Evolutionary conservation across 2,113 vertebrate genomes (phyloP).

Genomic region (Lepidothrix coronata): DNA sequence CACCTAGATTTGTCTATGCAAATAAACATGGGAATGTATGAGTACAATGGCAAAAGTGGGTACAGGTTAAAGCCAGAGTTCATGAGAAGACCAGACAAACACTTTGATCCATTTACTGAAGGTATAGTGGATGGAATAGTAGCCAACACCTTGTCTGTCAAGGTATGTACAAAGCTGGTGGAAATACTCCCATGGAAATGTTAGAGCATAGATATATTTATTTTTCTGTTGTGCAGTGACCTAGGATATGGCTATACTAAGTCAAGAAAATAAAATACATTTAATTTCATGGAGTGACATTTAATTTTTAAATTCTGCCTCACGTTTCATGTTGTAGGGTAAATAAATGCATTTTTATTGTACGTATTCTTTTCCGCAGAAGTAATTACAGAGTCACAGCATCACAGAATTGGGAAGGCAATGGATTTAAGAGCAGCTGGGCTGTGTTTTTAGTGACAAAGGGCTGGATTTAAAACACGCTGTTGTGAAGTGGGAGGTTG

Average conservation of each 20-base stretch:
- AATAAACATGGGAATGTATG: slow-evolving; percentile 97
- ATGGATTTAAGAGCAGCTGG: background rate
- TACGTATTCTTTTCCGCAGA: background rate
- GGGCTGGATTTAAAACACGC: background rate
- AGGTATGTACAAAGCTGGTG: slow-evolving; percentile 72
- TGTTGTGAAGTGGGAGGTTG: background rate
- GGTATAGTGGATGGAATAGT: slow-evolving; percentile 96
- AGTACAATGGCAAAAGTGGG: slow-evolving; percentile 96
- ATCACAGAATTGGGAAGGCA: background rate
- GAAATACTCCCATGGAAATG: background rate
- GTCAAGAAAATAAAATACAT: background rate
- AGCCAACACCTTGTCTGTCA: slow-evolving; percentile 95
- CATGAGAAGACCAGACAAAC: slow-evolving; percentile 95
- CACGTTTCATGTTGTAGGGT: accelerated
- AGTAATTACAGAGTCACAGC: background rate
- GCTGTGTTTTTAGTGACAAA: background rate
- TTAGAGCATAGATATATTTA: background rate
- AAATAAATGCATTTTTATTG: background rate
- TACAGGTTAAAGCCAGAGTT: slow-evolving; percentile 96
- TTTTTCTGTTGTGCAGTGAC: background rate
- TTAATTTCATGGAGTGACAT: background rate
- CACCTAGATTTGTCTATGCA: slow-evolving; percentile 94
- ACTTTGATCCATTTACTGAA: slow-evolving; percentile 96
- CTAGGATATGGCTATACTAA: background rate
- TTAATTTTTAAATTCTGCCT: background rate